Conservation (phyloP, 2,113 vertebrate genomes). For the Hemichromis elongatus region DNA sequence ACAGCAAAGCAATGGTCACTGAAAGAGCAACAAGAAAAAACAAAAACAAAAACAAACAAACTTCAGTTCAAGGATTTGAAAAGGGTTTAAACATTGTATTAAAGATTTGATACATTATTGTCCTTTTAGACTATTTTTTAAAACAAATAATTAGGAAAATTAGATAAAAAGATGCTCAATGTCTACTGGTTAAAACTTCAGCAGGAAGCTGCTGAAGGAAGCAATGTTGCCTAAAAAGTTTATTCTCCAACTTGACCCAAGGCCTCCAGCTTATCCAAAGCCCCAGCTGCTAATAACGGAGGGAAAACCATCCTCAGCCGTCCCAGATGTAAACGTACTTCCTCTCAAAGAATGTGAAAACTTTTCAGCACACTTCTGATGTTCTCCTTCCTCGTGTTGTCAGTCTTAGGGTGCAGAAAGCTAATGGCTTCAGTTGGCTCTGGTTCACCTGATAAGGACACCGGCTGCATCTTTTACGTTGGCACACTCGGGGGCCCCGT, state of each 20-base stretch:
- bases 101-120: neutral
- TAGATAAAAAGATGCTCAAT: neutral
- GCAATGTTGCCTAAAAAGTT: neutral
- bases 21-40: neutral
- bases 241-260: neutral
- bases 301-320: neutral
- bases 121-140: neutral
- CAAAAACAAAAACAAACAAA: neutral
- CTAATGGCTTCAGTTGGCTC: neutral
- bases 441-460: neutral
- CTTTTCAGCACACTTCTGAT: neutral
- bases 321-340: neutral
- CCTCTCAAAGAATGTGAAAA: neutral
- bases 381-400: neutral
- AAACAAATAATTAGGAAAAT: neutral
- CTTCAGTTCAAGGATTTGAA: neutral
- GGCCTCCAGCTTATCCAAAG: neutral
- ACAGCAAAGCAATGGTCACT: neutral
- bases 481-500: accelerated
- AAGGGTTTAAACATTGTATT: too few relatives aligned
- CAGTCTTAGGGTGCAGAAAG: neutral
- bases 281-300: neutral
- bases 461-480: neutral
- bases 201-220: neutral
- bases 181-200: neutral